Percentiles rank a stretch among this genome's conserved stretches.
phyloP scores from a whole-genome alignment of 1,140 invertebrate genomes.

The Sarcophaga peregrina region DNA sequence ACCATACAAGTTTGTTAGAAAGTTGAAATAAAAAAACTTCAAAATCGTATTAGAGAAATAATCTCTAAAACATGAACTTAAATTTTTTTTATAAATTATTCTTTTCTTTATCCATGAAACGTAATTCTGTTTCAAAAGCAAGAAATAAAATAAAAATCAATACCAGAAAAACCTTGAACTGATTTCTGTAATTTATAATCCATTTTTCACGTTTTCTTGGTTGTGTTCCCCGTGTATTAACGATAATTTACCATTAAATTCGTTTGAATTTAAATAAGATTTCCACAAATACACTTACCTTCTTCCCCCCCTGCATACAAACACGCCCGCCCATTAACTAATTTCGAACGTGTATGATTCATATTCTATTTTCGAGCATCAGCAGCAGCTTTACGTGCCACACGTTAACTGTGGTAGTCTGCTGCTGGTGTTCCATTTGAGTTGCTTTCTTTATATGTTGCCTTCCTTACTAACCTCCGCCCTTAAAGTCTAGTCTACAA shows the following conservation, averaged over 20 bases:
- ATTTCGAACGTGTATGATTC: background rate
- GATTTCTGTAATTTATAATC: background rate
- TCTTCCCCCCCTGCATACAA: background rate
- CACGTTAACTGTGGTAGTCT: too few species aligned
- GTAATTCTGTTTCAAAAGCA: background rate
- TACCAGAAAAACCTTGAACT: background rate
- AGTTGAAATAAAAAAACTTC: background rate
- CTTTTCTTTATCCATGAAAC: background rate
- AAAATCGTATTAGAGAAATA: too few species aligned
- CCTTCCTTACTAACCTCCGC: background rate
- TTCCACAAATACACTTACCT: background rate
- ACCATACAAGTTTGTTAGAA: background rate
- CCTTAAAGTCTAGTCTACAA: constrained; percentile 12
- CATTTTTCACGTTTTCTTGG: too few species aligned
- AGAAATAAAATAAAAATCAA: constrained; percentile 2
- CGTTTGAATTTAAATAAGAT: background rate
- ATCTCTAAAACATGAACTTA: too few species aligned
- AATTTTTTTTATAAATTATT: background rate
- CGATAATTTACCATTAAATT: constrained; percentile 19
- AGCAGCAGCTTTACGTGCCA: too few species aligned
- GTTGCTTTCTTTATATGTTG: too few species aligned
- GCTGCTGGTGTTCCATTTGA: too few species aligned
- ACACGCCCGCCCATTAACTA: background rate
- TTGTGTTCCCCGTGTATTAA: background rate
- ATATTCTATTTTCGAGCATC: background rate